A percentile compares a stretch with the other conserved stretches of the same genome.
These are phyloP conservation scores for Philonicus albiceps DNA, from an alignment of 2,888 invertebrate species.

Conservation along the genomic window DNA sequence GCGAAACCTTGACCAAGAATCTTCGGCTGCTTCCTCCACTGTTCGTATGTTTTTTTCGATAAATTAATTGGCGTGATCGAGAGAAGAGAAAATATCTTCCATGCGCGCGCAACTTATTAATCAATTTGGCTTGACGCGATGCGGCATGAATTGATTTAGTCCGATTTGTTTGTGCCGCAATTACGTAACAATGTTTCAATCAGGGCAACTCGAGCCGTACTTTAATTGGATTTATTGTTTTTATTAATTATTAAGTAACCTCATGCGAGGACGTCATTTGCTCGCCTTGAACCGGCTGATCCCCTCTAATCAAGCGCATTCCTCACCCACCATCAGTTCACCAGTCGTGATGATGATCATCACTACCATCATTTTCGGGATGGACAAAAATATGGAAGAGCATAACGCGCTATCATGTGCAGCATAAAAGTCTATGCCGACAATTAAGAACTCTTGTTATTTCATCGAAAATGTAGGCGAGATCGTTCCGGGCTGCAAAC, in stretches of 20 bases:
- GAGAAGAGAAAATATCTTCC: background rate
- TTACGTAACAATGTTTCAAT: conserved; percentile 11
- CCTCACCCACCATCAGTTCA: background rate
- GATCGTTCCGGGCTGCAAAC: background rate
- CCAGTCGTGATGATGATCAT: background rate
- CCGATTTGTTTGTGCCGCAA: conserved; percentile 15
- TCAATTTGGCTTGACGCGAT: background rate
- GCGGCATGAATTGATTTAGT: background rate
- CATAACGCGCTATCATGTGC: background rate
- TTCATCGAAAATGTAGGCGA: conserved; percentile 34
- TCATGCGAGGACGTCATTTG: background rate
- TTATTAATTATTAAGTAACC: background rate
- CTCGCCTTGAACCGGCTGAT: background rate
- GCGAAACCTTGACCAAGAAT: conserved; percentile 34
- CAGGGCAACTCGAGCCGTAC: background rate
- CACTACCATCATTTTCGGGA: background rate
- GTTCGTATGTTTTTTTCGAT: background rate
- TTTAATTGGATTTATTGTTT: conserved; percentile 22
- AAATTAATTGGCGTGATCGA: conserved; percentile 8
- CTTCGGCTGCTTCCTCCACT: background rate
- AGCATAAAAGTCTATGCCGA: conserved; percentile 9
- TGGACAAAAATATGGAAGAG: conserved; percentile 14
- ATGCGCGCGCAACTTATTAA: background rate
- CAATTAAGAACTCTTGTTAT: conserved; percentile 36
- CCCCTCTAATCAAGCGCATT: conserved; percentile 15